A percentile compares a stretch with the other conserved stretches of the same genome.
Conservation (phyloP, 2,113 vertebrate genomes). For the Coturnix japonica region DNA sequence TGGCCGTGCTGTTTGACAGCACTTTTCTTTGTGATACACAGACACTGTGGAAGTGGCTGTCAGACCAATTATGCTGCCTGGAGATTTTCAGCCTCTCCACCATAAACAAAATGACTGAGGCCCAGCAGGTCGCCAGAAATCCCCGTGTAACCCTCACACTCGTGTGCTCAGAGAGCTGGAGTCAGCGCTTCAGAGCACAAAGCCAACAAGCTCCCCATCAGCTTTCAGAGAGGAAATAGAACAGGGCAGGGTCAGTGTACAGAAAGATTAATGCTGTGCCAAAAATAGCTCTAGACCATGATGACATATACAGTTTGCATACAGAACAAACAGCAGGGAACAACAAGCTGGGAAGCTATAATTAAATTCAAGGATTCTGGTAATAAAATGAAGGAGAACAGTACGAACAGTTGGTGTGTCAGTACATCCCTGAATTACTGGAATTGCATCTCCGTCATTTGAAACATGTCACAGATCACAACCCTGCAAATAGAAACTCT, state of each 20-base stretch:
- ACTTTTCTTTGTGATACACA: constrained; percentile 34
- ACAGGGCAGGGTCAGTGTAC: constrained; percentile 7
- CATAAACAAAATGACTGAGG: background rate
- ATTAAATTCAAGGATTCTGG: constrained; percentile 11
- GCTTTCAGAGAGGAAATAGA: background rate
- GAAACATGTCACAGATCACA: background rate
- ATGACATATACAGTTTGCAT: constrained; percentile 20
- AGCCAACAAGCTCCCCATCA: background rate
- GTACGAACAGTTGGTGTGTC: background rate
- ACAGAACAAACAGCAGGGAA: constrained; percentile 21
- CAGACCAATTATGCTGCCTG: constrained; percentile 26
- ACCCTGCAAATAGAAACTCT: background rate
- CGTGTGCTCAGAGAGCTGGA: background rate
- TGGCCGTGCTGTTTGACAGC: constrained; percentile 11
- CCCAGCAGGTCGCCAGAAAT: constrained; percentile 24
- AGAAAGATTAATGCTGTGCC: background rate
- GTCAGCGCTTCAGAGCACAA: background rate
- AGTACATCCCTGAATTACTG: background rate
- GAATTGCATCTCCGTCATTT: background rate
- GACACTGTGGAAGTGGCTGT: constrained; percentile 45
- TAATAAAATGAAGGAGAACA: background rate
- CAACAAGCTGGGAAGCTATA: background rate
- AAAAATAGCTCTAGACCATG: constrained; percentile 11
- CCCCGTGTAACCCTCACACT: background rate
- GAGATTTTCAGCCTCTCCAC: background rate